A percentile compares a stretch with the other conserved stretches of the same genome.
These are phyloP conservation scores for Microtus richardsoni DNA, from an alignment of 2,113 vertebrate species.

Conservation along the genomic window DNA sequence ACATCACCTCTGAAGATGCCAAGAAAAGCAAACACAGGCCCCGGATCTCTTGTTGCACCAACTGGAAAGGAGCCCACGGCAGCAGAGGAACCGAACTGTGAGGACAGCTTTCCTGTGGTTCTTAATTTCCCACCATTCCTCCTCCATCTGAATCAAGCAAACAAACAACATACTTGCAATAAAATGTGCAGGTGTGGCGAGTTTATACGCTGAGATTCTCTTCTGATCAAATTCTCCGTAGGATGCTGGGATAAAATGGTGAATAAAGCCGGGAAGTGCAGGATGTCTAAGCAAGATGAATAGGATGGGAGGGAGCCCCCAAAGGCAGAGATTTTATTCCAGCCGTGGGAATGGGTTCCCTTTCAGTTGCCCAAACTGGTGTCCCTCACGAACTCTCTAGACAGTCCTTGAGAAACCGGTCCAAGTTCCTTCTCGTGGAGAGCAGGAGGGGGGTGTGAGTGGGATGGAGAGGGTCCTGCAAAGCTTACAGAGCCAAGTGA, in stretches of 20 bases:
- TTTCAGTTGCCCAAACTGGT: slow-evolving; percentile 47
- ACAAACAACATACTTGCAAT: slow-evolving; percentile 61
- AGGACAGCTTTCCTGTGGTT: slow-evolving; percentile 39
- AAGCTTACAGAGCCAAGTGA: neutral
- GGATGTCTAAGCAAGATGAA: neutral
- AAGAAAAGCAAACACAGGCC: slow-evolving; percentile 74
- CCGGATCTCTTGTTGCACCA: slow-evolving; percentile 68
- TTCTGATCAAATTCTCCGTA: slow-evolving; percentile 59
- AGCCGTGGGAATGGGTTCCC: slow-evolving; percentile 37
- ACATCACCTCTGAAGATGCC: slow-evolving; percentile 56
- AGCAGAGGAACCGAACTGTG: slow-evolving; percentile 53
- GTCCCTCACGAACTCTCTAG: slow-evolving; percentile 54
- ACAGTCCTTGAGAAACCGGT: neutral
- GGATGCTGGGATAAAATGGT: slow-evolving; percentile 25
- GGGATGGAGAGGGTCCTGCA: neutral
- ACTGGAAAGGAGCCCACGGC: slow-evolving; percentile 63
- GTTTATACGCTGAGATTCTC: slow-evolving; percentile 55
- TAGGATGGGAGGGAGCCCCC: neutral
- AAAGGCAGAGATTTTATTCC: slow-evolving; percentile 55
- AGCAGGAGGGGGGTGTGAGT: rapidly evolving
- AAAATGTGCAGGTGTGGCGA: slow-evolving; percentile 53
- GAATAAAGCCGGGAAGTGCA: neutral
- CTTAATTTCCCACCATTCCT: slow-evolving; percentile 34
- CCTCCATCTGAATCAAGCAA: slow-evolving; percentile 31
- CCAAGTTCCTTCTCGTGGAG: slow-evolving; percentile 20